These are phyloP conservation scores for Drosophila mayri DNA, from an alignment of 1,140 invertebrate genomes.

Conservation along the genomic window DNA sequence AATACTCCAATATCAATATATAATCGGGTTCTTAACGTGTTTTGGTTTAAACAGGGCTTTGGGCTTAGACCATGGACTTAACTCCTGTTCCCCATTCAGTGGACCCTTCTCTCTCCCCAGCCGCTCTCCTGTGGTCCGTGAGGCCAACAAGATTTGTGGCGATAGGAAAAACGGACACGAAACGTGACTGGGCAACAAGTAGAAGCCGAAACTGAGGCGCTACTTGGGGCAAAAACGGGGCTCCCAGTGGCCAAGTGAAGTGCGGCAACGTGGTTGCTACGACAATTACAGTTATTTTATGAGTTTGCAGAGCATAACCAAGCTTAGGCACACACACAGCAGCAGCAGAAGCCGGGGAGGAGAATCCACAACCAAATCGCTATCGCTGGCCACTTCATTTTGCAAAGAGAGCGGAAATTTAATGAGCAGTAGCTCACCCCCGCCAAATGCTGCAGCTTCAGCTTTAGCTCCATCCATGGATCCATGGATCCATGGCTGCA, in stretches of 20 bases:
- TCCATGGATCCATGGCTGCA: background rate
- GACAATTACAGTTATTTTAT: slow-evolving; percentile 83
- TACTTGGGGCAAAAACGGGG: slow-evolving; percentile 31
- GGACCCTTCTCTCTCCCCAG: background rate
- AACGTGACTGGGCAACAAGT: slow-evolving; percentile 55
- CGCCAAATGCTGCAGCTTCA: slow-evolving; percentile 10
- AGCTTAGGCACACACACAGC: slow-evolving; percentile 6
- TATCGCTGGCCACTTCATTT: slow-evolving; percentile 66
- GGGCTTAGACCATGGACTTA: background rate
- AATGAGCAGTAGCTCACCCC: slow-evolving; percentile 66
- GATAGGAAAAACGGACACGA: slow-evolving; percentile 45
- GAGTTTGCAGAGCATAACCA: slow-evolving; percentile 80
- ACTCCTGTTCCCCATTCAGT: slow-evolving; percentile 2
- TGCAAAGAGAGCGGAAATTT: slow-evolving; percentile 83
- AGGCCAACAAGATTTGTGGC: slow-evolving; percentile 43
- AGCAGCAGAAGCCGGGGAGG: background rate
- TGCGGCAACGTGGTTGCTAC: slow-evolving; percentile 68
- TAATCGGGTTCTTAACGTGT: background rate
- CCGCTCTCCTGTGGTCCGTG: background rate
- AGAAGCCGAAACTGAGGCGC: slow-evolving; percentile 33
- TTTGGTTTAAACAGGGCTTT: slow-evolving; percentile 1
- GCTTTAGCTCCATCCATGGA: background rate
- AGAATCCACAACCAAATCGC: slow-evolving; percentile 10
- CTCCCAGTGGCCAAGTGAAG: slow-evolving; percentile 61
- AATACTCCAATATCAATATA: background rate